Percentiles rank a stretch among this genome's conserved stretches.
Conservation (phyloP, 2,113 vertebrate genomes). For the Semicossyphus pulcher region DNA sequence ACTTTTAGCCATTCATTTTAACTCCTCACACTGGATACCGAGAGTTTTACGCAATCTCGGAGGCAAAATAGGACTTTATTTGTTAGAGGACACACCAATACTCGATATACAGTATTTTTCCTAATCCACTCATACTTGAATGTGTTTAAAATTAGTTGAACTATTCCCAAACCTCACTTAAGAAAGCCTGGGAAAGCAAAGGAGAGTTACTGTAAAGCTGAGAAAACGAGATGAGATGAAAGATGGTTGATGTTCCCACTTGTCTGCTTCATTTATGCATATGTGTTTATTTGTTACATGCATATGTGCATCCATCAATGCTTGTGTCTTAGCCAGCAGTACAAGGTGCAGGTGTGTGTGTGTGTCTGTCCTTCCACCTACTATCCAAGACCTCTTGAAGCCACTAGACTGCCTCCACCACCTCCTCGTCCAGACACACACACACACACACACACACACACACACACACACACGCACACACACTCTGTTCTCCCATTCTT, state of each 20-base stretch:
- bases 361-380: constrained; percentile 60
- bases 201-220: not conserved
- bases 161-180: constrained; percentile 5
- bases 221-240: constrained; percentile 19
- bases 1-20: no score
- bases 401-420: constrained; percentile 65
- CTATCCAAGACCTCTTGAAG: constrained; percentile 71
- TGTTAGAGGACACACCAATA: no score
- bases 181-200: not conserved
- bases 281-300: not conserved
- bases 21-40: no score
- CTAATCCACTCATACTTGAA: no score
- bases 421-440: constrained; percentile 48
- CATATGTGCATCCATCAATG: not conserved
- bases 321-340: constrained; percentile 39
- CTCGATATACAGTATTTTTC: no score
- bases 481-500: constrained; percentile 58
- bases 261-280: constrained; percentile 5
- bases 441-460: constrained; percentile 52
- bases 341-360: constrained; percentile 28
- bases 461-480: constrained; percentile 48
- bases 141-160: no score
- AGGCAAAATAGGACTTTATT: no score
- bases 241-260: not conserved
- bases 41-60: no score